phyloP scores from a whole-genome alignment of 2,888 invertebrate genomes.

The Drosophila melanocephala region DNA sequence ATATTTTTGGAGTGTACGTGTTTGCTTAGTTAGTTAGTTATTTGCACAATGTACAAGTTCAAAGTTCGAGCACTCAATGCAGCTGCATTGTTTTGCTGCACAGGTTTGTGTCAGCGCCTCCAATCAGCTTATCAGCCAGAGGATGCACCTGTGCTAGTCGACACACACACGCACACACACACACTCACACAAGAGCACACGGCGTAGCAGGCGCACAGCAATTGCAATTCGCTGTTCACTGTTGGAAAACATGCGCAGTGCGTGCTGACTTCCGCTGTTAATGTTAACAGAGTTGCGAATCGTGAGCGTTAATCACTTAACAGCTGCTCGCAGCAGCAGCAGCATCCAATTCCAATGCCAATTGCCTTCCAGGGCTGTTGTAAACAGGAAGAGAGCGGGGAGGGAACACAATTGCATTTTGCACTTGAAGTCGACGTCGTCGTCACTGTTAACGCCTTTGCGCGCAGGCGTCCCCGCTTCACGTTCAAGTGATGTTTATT shows the following conservation, averaged over 20 bases:
- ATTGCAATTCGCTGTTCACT: conserved; percentile 1
- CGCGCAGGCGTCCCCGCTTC: conserved; percentile 47
- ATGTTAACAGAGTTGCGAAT: conserved; percentile 26
- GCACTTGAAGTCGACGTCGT: conserved; percentile 31
- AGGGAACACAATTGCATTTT: conserved; percentile 30
- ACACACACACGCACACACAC: neutral
- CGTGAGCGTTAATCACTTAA: conserved; percentile 2
- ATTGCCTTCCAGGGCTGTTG: conserved; percentile 3
- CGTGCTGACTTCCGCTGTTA: conserved; percentile 29
- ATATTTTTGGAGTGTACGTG: neutral
- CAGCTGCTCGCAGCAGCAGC: conserved; percentile 23
- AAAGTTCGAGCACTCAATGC: conserved; percentile 17
- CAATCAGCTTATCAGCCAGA: conserved; percentile 60
- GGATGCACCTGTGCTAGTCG: conserved; percentile 27
- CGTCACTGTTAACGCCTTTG: conserved; percentile 39
- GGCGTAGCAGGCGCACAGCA: conserved; percentile 37
- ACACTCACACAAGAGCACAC: neutral
- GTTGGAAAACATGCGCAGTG: conserved; percentile 43
- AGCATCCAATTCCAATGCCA: conserved; percentile 1
- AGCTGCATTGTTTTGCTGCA: conserved; percentile 29
- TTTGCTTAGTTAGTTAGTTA: neutral
- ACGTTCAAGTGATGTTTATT: conserved; percentile 27
- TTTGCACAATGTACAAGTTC: conserved; percentile 7
- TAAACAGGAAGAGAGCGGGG: neutral
- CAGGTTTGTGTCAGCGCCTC: conserved; percentile 34